Evolutionary conservation across 92 coral and sea anemone genomes (phyloP).

Genomic region (Bergia sp.): DNA sequence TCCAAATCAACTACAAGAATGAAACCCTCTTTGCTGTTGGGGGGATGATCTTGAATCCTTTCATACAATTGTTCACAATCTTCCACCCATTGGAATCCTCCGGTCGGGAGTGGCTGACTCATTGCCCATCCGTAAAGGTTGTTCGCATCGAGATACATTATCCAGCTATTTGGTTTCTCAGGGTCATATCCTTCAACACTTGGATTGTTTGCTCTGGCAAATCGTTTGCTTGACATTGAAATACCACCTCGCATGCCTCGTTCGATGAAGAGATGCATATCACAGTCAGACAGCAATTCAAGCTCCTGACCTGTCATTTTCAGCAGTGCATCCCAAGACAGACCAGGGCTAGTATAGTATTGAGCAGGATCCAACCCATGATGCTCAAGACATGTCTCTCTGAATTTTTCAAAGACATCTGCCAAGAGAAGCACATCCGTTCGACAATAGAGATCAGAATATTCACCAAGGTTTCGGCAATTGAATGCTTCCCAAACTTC

Average conservation of each 20-base stretch:
- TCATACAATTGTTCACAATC: not conserved
- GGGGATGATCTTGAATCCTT: not conserved
- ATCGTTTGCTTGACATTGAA: not conserved
- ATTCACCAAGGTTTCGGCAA: too few relatives aligned
- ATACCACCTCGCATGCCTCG: conserved; percentile 10
- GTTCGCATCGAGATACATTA: too few relatives aligned
- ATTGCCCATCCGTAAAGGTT: too few relatives aligned
- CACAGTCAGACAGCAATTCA: too few relatives aligned
- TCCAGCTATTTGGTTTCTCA: too few relatives aligned
- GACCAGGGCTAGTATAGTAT: too few relatives aligned
- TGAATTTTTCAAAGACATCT: conserved; percentile 50
- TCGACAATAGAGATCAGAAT: too few relatives aligned
- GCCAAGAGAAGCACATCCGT: conserved; percentile 28
- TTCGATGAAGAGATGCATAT: conserved; percentile 30
- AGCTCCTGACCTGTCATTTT: too few relatives aligned
- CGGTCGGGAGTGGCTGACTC: too few relatives aligned
- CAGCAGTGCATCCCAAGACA: too few relatives aligned
- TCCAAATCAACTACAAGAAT: not conserved
- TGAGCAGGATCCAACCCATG: conserved; percentile 47
- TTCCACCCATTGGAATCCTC: not conserved
- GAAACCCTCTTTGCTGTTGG: too few relatives aligned
- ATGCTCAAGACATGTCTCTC: not conserved
- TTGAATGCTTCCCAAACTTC: too few relatives aligned
- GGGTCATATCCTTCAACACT: not conserved
- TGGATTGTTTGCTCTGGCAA: not conserved